Conservation (phyloP, 2,797 vertebrate species). For the Denticeps clupeoides region DNA sequence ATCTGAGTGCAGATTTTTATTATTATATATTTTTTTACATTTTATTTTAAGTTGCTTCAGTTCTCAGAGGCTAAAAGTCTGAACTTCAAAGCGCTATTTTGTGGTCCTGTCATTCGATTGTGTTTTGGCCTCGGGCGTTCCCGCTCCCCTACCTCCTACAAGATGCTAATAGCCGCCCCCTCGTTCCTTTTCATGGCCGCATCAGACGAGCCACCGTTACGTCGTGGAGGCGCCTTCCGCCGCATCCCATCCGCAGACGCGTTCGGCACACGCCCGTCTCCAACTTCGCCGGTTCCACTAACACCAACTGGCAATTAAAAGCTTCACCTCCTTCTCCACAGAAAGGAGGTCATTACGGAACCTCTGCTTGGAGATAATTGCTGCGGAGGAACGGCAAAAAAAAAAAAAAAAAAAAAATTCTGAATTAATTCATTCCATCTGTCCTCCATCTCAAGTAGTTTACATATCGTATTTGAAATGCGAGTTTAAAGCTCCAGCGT, state of each 20-base stretch:
- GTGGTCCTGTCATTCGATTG: neutral
- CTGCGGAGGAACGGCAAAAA: too few relatives aligned
- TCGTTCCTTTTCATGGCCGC: neutral
- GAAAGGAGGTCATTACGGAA: neutral
- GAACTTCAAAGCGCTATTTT: neutral
- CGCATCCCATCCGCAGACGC: too few relatives aligned
- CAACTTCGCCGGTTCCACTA: too few relatives aligned
- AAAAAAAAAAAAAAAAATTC: conserved; percentile 48
- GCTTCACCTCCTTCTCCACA: neutral
- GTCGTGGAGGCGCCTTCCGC: too few relatives aligned
- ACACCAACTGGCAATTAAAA: neutral
- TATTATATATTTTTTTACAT: too few relatives aligned
- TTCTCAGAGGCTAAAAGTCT: neutral
- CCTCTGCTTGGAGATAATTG: conserved; percentile 30
- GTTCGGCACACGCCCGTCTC: too few relatives aligned
- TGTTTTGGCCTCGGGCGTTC: neutral
- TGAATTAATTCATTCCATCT: conserved; percentile 58
- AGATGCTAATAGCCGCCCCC: neutral
- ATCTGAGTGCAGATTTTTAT: too few relatives aligned
- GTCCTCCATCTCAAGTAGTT: conserved; percentile 49
- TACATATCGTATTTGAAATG: conserved; percentile 51
- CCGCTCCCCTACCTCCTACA: neutral
- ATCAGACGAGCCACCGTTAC: too few relatives aligned
- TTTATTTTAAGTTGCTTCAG: too few relatives aligned
- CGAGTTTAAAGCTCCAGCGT: conserved; percentile 27